phyloP scores from a whole-genome alignment of 2,888 invertebrate species.

The Muschampia plurimacula region DNA sequence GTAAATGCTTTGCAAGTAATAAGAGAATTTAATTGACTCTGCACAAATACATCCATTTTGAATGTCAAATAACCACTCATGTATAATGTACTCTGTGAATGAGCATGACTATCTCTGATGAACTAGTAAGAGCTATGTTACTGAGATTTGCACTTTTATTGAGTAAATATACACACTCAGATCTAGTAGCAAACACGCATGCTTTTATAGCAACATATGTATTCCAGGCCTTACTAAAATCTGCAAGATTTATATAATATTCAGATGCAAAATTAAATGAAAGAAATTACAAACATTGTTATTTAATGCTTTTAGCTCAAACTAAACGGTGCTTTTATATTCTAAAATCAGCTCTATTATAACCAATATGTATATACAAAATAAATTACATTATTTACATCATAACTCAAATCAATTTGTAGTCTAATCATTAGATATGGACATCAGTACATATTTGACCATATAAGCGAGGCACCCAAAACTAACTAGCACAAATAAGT shows the following conservation, averaged over 20 bases:
- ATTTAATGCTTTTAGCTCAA: neutral
- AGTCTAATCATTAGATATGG: slow-evolving; percentile 87
- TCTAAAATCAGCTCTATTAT: slow-evolving; percentile 15
- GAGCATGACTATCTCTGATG: too few species aligned
- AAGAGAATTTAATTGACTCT: too few species aligned
- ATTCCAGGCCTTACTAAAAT: neutral
- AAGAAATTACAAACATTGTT: neutral
- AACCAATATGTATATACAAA: slow-evolving; percentile 68
- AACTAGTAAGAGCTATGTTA: too few species aligned
- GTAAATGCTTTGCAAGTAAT: too few species aligned
- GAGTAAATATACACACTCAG: too few species aligned
- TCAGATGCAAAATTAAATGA: neutral
- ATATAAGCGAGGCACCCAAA: slow-evolving; percentile 97
- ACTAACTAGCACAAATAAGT: slow-evolving; percentile 94
- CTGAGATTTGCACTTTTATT: too few species aligned
- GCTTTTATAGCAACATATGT: too few species aligned
- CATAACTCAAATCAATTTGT: slow-evolving; percentile 46
- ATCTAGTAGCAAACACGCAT: too few species aligned
- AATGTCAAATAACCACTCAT: too few species aligned
- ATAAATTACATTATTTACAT: slow-evolving; percentile 84
- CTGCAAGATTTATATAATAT: neutral
- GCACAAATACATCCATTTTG: too few species aligned
- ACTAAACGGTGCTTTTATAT: slow-evolving; percentile 13
- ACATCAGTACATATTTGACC: slow-evolving; percentile 96
- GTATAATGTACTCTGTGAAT: too few species aligned